phyloP scores from a whole-genome alignment of 2,797 vertebrate species.

The Euthynnus affinis region DNA sequence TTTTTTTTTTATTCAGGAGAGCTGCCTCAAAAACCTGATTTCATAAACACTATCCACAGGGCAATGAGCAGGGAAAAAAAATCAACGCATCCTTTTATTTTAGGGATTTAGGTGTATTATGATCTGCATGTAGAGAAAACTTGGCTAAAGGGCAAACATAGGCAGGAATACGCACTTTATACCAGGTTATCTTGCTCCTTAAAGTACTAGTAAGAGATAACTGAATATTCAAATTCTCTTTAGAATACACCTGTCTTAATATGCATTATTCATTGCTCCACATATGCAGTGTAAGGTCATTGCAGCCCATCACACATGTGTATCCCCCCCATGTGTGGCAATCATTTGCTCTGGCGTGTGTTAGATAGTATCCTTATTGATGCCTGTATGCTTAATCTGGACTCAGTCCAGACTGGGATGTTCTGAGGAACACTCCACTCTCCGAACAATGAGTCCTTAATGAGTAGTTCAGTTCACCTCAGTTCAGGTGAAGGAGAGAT shows the following conservation, averaged over 20 bases:
- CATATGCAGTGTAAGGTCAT: constrained; percentile 20
- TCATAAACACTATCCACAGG: neutral
- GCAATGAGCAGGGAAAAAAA: neutral
- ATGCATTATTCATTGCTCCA: constrained; percentile 33
- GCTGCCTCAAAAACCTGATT: constrained; percentile 13
- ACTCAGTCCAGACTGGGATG: constrained; percentile 58
- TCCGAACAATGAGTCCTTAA: constrained; percentile 74
- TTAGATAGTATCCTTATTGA: constrained; percentile 40
- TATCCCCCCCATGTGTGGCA: constrained; percentile 24
- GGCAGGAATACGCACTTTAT: too few relatives aligned
- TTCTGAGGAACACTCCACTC: constrained; percentile 63
- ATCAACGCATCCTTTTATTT: neutral
- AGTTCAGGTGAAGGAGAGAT: constrained; percentile 75
- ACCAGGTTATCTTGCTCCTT: too few relatives aligned
- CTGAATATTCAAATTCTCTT: neutral
- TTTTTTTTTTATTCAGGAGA: constrained; percentile 35
- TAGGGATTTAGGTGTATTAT: neutral
- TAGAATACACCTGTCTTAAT: neutral
- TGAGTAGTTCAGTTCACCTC: constrained; percentile 69
- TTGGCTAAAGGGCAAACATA: neutral
- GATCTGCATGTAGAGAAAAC: neutral
- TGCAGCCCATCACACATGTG: constrained; percentile 17
- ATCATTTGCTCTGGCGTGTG: constrained; percentile 41
- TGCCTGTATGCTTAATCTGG: constrained; percentile 48
- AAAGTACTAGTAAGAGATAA: neutral